These are phyloP conservation scores for Xiphydria camelus DNA, from an alignment of 2,888 invertebrate genomes.

Conservation along the genomic window DNA sequence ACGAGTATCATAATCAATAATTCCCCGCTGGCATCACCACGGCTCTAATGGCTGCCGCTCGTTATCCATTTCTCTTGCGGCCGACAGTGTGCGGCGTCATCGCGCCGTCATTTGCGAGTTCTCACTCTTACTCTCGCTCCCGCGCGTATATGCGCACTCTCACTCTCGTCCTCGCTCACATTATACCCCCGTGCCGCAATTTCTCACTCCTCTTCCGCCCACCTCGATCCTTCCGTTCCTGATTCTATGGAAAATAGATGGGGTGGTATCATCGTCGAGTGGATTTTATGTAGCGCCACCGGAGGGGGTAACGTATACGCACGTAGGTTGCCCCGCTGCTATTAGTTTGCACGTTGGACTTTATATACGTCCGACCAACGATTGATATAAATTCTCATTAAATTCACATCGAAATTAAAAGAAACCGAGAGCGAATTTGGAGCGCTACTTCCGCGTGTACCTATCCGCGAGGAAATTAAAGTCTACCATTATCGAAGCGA, in stretches of 20 bases:
- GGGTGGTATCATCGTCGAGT: neutral
- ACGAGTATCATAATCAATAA: conserved; percentile 46
- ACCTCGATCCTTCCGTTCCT: too few relatives aligned
- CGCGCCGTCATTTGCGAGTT: conserved; percentile 44
- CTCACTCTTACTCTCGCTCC: conserved; percentile 21
- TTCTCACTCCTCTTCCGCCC: neutral
- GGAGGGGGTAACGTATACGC: too few relatives aligned
- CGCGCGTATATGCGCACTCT: neutral
- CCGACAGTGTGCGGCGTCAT: conserved; percentile 46
- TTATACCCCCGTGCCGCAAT: conserved; percentile 17
- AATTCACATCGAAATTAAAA: too few relatives aligned
- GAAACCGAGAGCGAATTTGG: too few relatives aligned
- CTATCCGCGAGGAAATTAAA: too few relatives aligned
- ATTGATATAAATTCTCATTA: too few relatives aligned
- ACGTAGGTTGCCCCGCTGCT: too few relatives aligned
- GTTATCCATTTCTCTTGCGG: conserved; percentile 41
- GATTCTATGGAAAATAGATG: neutral
- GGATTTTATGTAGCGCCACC: too few relatives aligned
- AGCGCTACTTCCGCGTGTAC: too few relatives aligned
- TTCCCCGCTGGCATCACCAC: conserved; percentile 29
- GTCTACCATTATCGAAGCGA: too few relatives aligned
- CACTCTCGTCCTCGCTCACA: conserved; percentile 10
- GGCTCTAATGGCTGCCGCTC: conserved; percentile 34
- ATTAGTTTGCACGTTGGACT: too few relatives aligned
- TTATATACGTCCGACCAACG: too few relatives aligned